Evolutionary conservation across 2,797 vertebrate species (phyloP).

Genomic region (Helicolenus hilgendorfi): DNA sequence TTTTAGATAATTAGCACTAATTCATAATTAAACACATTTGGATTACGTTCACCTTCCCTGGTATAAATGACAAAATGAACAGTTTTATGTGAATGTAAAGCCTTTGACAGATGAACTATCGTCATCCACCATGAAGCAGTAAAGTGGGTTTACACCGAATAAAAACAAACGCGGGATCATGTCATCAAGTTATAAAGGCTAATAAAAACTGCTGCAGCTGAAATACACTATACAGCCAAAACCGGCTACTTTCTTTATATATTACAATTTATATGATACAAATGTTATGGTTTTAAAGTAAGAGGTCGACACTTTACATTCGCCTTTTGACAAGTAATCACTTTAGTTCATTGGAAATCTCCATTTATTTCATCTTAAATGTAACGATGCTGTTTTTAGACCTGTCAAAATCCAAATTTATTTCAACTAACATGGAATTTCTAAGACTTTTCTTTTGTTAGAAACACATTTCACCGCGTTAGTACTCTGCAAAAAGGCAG

Average conservation of each 20-base stretch:
- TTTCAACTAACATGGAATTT: not conserved
- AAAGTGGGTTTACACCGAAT: slow-evolving; percentile 23
- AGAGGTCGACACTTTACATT: slow-evolving; percentile 3
- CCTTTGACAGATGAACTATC: not conserved
- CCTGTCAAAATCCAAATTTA: not conserved
- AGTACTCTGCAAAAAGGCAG: not conserved
- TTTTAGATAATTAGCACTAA: not conserved
- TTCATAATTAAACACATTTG: not conserved
- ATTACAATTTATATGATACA: slow-evolving; percentile 53
- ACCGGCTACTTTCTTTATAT: slow-evolving; percentile 25
- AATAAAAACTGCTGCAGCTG: slow-evolving; percentile 39
- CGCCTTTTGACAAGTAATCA: not conserved
- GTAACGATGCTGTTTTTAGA: not conserved
- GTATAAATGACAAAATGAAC: not conserved
- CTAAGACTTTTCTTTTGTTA: not conserved
- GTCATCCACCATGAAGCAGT: not conserved
- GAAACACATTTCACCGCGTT: not conserved
- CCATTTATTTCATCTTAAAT: not conserved
- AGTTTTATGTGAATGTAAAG: not conserved
- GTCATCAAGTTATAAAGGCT: slow-evolving; percentile 24
- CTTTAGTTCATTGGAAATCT: not conserved
- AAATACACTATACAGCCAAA: slow-evolving; percentile 17
- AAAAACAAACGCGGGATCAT: slow-evolving; percentile 15
- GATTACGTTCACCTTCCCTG: not conserved
- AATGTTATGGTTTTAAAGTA: slow-evolving; percentile 22